Evolutionary conservation across 2,113 vertebrate species (phyloP), one percentile per base, ranked within the genome.

Genomic region (Erythrolamprus reginae): DNA sequence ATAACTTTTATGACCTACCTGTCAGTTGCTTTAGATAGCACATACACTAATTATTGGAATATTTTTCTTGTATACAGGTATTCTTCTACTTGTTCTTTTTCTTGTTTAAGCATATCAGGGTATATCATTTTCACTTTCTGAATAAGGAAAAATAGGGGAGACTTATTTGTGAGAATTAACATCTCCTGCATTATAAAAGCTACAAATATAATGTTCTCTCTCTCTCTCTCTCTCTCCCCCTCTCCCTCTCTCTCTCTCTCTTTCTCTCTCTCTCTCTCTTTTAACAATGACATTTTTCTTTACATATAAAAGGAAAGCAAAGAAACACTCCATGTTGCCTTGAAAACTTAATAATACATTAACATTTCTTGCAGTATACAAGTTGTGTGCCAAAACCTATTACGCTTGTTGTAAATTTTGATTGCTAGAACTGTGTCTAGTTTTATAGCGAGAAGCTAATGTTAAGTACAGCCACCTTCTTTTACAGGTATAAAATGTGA

Each of bases 31-130:
- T 92, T 96, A 95, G 95, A 97, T 97, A 96, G 95, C 93, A 94
- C 95, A 92, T 94, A 94, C 95, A 97, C 97, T 97, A 97, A 97
- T 97, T 97, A 97, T 96, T 96, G 95, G 97, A 97, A 96, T 96
- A 96, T 97, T 97, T 97, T 97, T 95, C 95, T 96, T 96, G 94
- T 95, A 96, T 96, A 96, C 95, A 97, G 95, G 93, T 96, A 97
- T 95, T 9, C 65, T 21, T 19, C 38, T 45, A 77, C 65, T 77
- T 26, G 10, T 88, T 96, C 94, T 96, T 77, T 77, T 42, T 38
- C 33, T 33, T 38, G 94, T 94, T 95, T 95, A 93, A 94, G 93
- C 89, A 8, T 9, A 90, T 94, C 93, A 95, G 96, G 93, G 94
- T 93, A 96, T 95, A 97, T 96, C 93, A 96, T 97, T 97, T 97